Percentiles rank a stretch among this genome's conserved stretches.
These are phyloP conservation scores for Cistogaster globosa DNA, from an alignment of 2,888 invertebrate genomes.

Conservation along the genomic window DNA sequence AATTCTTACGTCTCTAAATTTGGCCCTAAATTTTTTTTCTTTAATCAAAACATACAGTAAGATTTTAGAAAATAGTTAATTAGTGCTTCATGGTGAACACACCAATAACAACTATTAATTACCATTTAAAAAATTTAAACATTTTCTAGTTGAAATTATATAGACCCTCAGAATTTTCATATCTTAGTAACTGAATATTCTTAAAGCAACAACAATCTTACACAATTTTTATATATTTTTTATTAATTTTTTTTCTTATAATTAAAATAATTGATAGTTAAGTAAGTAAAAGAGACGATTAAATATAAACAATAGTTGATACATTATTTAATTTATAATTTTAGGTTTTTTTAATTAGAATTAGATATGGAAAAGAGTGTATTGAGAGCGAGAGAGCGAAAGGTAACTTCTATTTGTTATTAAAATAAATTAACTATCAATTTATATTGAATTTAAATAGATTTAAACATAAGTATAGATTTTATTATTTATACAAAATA, in stretches of 20 bases:
- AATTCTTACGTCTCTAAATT: no score
- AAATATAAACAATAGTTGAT: constrained; percentile 28
- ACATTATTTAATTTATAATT: constrained; percentile 5
- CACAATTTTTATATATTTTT: not conserved
- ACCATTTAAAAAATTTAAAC: no score
- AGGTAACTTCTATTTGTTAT: not conserved
- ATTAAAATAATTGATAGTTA: constrained; percentile 58
- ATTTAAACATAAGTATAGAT: not conserved
- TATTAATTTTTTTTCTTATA: constrained; percentile 41
- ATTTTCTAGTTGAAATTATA: no score
- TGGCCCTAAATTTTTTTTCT: no score
- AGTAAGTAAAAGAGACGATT: constrained; percentile 39
- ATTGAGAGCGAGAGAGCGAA: not conserved
- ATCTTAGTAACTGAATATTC: no score
- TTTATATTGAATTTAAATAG: not conserved
- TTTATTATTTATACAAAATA: not conserved
- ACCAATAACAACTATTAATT: no score
- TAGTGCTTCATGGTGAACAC: no score
- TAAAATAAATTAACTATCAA: not conserved
- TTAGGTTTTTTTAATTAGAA: not conserved
- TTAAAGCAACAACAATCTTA: no score
- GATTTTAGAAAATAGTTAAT: no score
- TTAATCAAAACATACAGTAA: no score
- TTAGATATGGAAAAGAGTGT: not conserved
- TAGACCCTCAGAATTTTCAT: no score